phyloP scores from a whole-genome alignment of 2,888 invertebrate genomes.

The Lepidonotus clava region DNA sequence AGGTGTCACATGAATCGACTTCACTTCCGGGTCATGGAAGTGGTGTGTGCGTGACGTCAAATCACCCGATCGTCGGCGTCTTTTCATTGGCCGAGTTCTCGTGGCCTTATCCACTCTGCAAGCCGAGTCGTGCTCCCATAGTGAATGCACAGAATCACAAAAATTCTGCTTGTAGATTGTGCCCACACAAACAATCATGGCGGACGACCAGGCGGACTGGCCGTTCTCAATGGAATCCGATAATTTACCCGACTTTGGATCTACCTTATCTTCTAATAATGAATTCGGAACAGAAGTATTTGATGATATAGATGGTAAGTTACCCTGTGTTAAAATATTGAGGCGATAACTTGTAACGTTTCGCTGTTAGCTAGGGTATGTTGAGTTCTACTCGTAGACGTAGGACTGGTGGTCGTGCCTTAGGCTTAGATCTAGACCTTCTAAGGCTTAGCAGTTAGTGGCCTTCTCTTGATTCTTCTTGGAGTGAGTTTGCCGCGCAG shows the following conservation, averaged over 20 bases:
- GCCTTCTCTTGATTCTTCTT: not conserved
- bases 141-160: too few relatives aligned
- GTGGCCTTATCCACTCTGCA: constrained; percentile 72
- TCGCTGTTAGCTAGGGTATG: constrained; percentile 9
- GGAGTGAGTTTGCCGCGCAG: too few relatives aligned
- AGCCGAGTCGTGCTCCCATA: too few relatives aligned
- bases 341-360: not conserved
- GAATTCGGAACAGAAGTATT: constrained; percentile 69
- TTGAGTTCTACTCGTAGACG: not conserved
- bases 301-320: constrained; percentile 75
- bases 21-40: constrained; percentile 33
- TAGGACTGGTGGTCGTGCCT: not conserved
- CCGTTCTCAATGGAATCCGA: constrained; percentile 66
- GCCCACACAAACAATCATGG: constrained; percentile 38
- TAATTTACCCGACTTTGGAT: constrained; percentile 68
- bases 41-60: constrained; percentile 67
- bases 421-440: not conserved
- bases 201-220: constrained; percentile 69
- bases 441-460: not conserved
- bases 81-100: constrained; percentile 70
- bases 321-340: not conserved
- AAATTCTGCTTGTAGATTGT: not conserved
- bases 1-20: not conserved
- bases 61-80: constrained; percentile 69
- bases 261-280: constrained; percentile 69